phyloP scores from a whole-genome alignment of 2,113 vertebrate species.

The Excalfactoria chinensis region DNA sequence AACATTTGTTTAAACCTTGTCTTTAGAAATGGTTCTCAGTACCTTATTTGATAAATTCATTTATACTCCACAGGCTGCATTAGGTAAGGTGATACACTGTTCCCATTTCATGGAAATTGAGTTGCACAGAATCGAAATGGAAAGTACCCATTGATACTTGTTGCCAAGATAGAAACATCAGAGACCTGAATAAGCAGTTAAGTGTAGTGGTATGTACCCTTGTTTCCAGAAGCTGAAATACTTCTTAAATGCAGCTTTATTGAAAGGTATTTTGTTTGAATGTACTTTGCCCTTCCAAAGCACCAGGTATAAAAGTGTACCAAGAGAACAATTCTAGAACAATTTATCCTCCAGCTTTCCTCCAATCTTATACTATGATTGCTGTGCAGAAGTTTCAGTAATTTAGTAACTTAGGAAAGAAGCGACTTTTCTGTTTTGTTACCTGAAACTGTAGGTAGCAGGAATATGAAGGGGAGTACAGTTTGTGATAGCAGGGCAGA shows the following conservation, averaged over 20 bases:
- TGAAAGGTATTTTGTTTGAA: neutral
- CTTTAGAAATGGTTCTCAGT: rapidly evolving
- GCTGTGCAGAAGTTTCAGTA: neutral
- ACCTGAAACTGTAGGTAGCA: neutral
- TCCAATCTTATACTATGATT: neutral
- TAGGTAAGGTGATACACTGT: neutral
- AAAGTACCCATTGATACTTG: neutral
- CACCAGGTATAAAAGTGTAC: neutral
- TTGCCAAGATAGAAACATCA: neutral
- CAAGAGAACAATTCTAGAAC: neutral
- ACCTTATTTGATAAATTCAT: neutral
- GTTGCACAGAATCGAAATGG: neutral
- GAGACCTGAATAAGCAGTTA: neutral
- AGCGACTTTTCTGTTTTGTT: neutral
- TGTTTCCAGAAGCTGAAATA: neutral
- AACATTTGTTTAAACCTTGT: neutral
- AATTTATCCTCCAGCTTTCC: neutral
- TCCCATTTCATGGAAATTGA: neutral
- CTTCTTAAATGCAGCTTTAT: neutral
- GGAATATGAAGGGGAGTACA: no score
- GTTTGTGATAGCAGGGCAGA: no score
- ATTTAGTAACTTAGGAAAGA: neutral
- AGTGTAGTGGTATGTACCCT: neutral
- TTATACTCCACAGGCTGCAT: no score
- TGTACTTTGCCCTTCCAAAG: neutral